Evolutionary conservation across 2,797 vertebrate genomes (phyloP).

Genomic region (Protosalanx chinensis): DNA sequence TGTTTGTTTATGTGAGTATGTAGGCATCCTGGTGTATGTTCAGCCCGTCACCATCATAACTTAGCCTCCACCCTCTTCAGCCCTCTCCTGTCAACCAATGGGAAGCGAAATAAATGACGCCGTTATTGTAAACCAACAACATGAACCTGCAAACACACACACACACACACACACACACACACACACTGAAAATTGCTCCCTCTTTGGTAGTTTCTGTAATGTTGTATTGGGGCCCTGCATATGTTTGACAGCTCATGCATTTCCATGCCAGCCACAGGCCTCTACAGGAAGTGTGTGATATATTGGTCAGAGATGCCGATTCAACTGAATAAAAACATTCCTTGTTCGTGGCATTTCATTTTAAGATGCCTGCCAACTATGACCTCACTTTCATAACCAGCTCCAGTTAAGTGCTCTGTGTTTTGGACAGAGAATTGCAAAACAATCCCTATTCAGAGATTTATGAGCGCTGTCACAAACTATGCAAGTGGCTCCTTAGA

Average conservation of each 20-base stretch:
- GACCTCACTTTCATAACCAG: slow-evolving; percentile 27
- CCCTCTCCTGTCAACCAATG: background rate
- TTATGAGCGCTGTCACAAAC: slow-evolving; percentile 47
- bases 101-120: background rate
- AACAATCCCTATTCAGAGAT: slow-evolving; percentile 37
- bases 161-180: slow-evolving; percentile 14
- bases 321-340: slow-evolving; percentile 30
- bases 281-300: slow-evolving; percentile 11
- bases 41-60: background rate
- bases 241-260: background rate
- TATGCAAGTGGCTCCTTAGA: slow-evolving; percentile 24
- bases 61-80: background rate
- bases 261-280: slow-evolving; percentile 3
- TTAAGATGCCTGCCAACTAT: slow-evolving; percentile 32
- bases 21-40: background rate
- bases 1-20: background rate
- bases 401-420: slow-evolving; percentile 21
- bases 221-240: background rate
- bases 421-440: slow-evolving; percentile 8
- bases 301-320: slow-evolving; percentile 23
- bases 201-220: background rate
- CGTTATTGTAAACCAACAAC: background rate
- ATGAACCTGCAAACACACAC: slow-evolving; percentile 29
- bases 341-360: slow-evolving; percentile 30
- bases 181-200: background rate